A percentile compares a stretch with the other conserved stretches of the same genome.
Evolutionary conservation across 2,888 invertebrate species (phyloP).

Genomic region (Tuberolachnus salignus): DNA sequence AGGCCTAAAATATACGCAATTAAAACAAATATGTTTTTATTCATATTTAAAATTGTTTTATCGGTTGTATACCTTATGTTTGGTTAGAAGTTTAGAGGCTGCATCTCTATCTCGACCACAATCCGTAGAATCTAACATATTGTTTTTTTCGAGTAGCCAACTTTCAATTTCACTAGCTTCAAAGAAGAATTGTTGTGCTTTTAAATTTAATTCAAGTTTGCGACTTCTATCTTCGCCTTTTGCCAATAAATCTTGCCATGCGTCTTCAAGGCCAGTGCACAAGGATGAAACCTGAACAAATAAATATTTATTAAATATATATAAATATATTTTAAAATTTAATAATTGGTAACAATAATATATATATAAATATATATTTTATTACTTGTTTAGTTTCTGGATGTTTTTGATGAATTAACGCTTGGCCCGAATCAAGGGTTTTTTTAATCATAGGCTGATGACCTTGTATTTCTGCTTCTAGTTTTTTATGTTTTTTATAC

Average conservation of each 20-base stretch:
- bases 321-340: constrained; percentile 3
- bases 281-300: constrained; percentile 72
- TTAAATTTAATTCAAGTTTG: constrained; percentile 82
- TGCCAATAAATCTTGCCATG: constrained; percentile 77
- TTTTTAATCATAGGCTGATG: constrained; percentile 85
- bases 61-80: constrained; percentile 77
- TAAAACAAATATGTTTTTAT: neutral
- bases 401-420: constrained; percentile 77
- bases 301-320: constrained; percentile 10
- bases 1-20: constrained; percentile 67
- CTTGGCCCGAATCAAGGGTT: constrained; percentile 78
- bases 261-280: constrained; percentile 73
- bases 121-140: constrained; percentile 80
- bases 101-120: constrained; percentile 88
- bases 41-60: neutral
- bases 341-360: neutral
- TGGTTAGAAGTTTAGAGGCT: constrained; percentile 89
- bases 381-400: constrained; percentile 77
- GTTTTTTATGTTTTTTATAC: constrained; percentile 91
- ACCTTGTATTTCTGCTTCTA: constrained; percentile 86
- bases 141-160: constrained; percentile 88
- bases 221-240: constrained; percentile 75
- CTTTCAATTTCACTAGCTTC: constrained; percentile 91
- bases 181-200: constrained; percentile 89
- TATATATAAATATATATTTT: neutral